phyloP scores from a whole-genome alignment of 2,888 invertebrate species.

The Drosophila yooni region DNA sequence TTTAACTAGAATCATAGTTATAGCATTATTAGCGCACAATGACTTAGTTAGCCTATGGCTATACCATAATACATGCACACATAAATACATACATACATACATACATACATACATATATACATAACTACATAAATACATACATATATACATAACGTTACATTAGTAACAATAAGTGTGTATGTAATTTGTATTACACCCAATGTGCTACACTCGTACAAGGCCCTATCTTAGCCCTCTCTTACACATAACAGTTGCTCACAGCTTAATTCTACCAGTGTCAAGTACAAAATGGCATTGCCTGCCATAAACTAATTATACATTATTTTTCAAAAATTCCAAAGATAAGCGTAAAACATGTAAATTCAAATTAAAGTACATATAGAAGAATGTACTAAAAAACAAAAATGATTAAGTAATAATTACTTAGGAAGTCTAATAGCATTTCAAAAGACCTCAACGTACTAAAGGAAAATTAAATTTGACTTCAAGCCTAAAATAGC shows the following conservation, averaged over 20 bases:
- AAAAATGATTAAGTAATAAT: too few relatives aligned
- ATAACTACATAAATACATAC: too few relatives aligned
- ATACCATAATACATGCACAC: not conserved
- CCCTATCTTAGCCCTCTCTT: constrained; percentile 1
- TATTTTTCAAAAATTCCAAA: too few relatives aligned
- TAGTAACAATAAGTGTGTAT: constrained; percentile 24
- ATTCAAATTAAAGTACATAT: too few relatives aligned
- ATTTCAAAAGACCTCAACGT: too few relatives aligned
- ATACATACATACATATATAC: not conserved
- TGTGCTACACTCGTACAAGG: not conserved
- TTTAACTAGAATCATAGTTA: constrained; percentile 21
- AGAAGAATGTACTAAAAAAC: too few relatives aligned
- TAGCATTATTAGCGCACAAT: constrained; percentile 32
- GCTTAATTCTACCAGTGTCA: too few relatives aligned
- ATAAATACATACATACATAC: not conserved
- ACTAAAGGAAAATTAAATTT: too few relatives aligned
- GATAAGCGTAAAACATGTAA: too few relatives aligned
- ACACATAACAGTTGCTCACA: not conserved
- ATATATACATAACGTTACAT: not conserved
- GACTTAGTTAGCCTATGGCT: constrained; percentile 35
- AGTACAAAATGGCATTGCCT: too few relatives aligned
- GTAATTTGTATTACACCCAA: constrained; percentile 21
- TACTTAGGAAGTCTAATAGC: too few relatives aligned
- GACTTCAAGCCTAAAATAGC: constrained; percentile 90
- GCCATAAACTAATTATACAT: too few relatives aligned